These are phyloP conservation scores for Nemotelus nigrinus DNA, from an alignment of 2,888 invertebrate genomes.

Conservation along the genomic window DNA sequence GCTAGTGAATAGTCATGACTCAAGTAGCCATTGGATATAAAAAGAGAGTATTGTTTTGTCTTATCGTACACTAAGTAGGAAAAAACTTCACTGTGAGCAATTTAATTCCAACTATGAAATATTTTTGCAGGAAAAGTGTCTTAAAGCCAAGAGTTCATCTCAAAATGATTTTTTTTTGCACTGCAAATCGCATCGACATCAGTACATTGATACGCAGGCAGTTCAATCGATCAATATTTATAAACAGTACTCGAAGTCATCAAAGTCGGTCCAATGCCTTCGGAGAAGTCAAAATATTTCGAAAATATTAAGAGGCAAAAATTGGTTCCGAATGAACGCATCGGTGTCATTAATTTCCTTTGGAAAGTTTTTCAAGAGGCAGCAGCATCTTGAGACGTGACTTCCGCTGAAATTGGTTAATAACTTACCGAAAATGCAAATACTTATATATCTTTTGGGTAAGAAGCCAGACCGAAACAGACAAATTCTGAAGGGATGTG, in stretches of 20 bases:
- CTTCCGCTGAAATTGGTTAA: conserved; percentile 42
- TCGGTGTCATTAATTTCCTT: conserved; percentile 42
- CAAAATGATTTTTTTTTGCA: too few species aligned
- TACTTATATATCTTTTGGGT: conserved; percentile 28
- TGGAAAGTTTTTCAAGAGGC: conserved; percentile 38
- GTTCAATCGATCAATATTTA: conserved; percentile 18
- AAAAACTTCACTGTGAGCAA: too few species aligned
- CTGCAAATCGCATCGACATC: too few species aligned
- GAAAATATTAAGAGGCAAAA: conserved; percentile 37
- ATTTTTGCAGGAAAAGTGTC: too few species aligned
- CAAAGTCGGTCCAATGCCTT: conserved; percentile 7
- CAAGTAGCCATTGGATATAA: too few species aligned
- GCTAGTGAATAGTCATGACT: neutral
- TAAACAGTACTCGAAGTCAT: conserved; percentile 39
- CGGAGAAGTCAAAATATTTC: conserved; percentile 38
- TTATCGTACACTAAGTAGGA: too few species aligned
- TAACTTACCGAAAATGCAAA: conserved; percentile 45
- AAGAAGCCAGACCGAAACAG: neutral
- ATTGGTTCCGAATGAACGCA: conserved; percentile 42
- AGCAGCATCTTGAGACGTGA: conserved; percentile 43
- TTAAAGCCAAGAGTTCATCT: too few species aligned
- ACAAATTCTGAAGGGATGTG: conserved; percentile 4
- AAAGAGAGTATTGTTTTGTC: too few species aligned
- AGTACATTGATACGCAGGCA: neutral
- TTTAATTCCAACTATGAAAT: too few species aligned